Evolutionary conservation across 1,140 invertebrate genomes (phyloP).

Genomic region (Dreissena polymorpha): DNA sequence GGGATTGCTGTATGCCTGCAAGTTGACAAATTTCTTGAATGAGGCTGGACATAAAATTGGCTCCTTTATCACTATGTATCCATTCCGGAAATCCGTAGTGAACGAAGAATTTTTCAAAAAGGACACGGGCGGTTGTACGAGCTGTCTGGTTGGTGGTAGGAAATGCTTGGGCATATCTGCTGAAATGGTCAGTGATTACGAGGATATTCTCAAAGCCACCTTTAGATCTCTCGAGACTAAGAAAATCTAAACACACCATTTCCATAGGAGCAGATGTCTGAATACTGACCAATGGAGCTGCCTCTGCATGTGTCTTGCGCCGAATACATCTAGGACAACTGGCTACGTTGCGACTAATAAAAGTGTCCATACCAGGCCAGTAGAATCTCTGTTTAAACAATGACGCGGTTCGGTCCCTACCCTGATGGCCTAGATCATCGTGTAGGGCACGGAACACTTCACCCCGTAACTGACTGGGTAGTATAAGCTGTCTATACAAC

Average conservation of each 20-base stretch:
- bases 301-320: background rate
- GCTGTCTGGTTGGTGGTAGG: constrained; percentile 47
- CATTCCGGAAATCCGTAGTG: constrained; percentile 29
- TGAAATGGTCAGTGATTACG: constrained; percentile 47
- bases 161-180: constrained; percentile 27
- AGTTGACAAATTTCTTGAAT: constrained; percentile 35
- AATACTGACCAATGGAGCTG: constrained; percentile 24
- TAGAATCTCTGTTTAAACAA: constrained; percentile 43
- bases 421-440: constrained; percentile 32
- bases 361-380: constrained; percentile 31
- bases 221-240: constrained; percentile 4
- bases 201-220: constrained; percentile 5
- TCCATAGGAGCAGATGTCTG: constrained; percentile 20
- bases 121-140: constrained; percentile 40
- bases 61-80: constrained; percentile 48
- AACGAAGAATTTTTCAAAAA: constrained; percentile 20
- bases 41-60: constrained; percentile 31
- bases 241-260: constrained; percentile 18
- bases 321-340: background rate
- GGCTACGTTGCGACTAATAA: constrained; percentile 8
- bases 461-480: constrained; percentile 26
- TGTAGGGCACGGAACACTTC: constrained; percentile 26
- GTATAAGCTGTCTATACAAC: constrained; percentile 30
- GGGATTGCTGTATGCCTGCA: constrained; percentile 6
- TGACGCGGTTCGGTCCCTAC: constrained; percentile 6